Base-by-base conservation (phyloP, 1,140 invertebrate genomes). In the Drosophila leontia region DNA sequence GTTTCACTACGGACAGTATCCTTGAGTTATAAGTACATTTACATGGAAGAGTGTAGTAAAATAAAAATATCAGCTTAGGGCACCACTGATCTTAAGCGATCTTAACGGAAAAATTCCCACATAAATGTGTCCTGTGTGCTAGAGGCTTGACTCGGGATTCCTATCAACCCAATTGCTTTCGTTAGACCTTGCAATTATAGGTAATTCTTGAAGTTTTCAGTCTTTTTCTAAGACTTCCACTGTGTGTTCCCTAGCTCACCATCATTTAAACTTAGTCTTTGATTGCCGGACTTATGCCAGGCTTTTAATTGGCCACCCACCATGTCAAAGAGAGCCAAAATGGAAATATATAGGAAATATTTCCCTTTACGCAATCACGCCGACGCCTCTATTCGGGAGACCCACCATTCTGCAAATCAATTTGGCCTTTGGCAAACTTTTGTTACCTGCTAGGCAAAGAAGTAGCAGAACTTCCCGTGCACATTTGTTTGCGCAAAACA, bases 401-500 rank as follows among this genome's bases (percentile, higher is more conserved):
- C 41, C 17, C 39, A 13, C 61, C 79, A 68, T 85, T 75, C 74
- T 80, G 67, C 80, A 83, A 87, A 86, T 87, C 80, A 86, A 86
- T 86, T 86, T 87, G 68, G 67, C 82, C 56, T 88, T 88, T 62
- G 63, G 29, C 48, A 75, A 82, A 67, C 84, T 83, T 87, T 83
- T 75, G 84, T 72, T 76, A 78, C 75, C 75, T 78, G 64, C 61
- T 41, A 50, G 47, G 37, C 61, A 68, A 69, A 62, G 64, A 76
- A 74, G 69, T 58, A 59, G 35, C 35, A 19, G 26, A 71, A 71
- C 69, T 75, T 60, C 35, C 53, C 32, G 53, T 65, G 75, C 75
- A 70, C 58, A 86, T 82, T 86, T 87, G 83, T 80, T 87, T 87
- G 83, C 58, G 47, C 70, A 86, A 79, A 82, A 76, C 78, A 85